phyloP scores from a whole-genome alignment of 2,888 invertebrate genomes.

The Nomada fucata region DNA sequence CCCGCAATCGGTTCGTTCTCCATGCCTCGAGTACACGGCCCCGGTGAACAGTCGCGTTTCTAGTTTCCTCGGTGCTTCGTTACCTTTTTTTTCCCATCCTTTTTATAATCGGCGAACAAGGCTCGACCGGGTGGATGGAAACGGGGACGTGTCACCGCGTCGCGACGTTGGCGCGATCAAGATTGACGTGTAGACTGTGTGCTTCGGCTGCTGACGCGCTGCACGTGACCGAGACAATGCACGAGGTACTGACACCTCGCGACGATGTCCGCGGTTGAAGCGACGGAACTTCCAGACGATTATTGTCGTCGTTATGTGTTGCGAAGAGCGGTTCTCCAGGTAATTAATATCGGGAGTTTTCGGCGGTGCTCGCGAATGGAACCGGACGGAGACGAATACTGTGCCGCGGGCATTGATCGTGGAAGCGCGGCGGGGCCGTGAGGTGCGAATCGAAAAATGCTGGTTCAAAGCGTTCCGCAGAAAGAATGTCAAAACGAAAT shows the following conservation, averaged over 20 bases:
- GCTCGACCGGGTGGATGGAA: neutral
- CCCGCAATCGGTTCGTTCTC: conserved; percentile 59
- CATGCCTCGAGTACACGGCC: conserved; percentile 2
- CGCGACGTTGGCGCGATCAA: conserved; percentile 5
- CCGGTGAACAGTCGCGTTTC: neutral
- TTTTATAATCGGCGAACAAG: neutral
- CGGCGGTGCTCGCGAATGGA: too few species aligned
- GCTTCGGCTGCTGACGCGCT: neutral
- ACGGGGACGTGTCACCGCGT: neutral
- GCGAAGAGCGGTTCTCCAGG: too few species aligned
- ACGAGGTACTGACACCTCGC: conserved; percentile 8
- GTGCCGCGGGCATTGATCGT: too few species aligned
- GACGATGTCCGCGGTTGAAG: neutral
- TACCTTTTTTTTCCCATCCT: too few species aligned
- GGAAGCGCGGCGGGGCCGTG: too few species aligned
- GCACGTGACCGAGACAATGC: conserved; percentile 31
- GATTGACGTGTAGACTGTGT: neutral
- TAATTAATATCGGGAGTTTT: too few species aligned
- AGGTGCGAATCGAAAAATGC: too few species aligned
- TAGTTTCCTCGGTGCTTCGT: neutral
- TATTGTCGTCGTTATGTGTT: too few species aligned
- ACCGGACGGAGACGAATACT: too few species aligned
- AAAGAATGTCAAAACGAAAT: neutral
- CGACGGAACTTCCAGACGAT: too few species aligned
- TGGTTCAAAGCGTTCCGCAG: neutral